Conservation (phyloP, 37 sponge, comb jelly and placozoan species). For the Axinella damicornis region DNA sequence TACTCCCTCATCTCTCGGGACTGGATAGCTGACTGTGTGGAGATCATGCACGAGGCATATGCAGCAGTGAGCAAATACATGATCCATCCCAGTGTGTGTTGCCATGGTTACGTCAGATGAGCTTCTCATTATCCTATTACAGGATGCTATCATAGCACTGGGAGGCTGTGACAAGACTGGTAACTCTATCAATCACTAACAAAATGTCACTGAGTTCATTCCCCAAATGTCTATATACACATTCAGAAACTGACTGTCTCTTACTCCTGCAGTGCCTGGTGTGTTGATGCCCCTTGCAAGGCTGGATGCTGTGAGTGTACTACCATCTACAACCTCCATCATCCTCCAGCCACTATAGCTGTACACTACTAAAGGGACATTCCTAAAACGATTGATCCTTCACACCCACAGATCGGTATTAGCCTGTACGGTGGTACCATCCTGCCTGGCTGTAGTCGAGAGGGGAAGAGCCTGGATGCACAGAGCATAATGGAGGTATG, state of each 20-base stretch:
- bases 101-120: neutral
- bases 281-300: constrained; percentile 81
- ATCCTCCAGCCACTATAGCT: no score
- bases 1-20: constrained; percentile 84
- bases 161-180: constrained; percentile 86
- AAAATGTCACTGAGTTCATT: neutral
- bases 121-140: neutral
- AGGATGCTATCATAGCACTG: constrained; percentile 75
- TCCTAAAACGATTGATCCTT: no score
- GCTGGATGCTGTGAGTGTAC: constrained; percentile 72
- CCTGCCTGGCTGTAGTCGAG: constrained; percentile 55
- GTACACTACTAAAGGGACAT: no score
- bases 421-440: constrained; percentile 81
- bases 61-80: constrained; percentile 48
- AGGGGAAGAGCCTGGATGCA: constrained; percentile 52
- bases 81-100: neutral
- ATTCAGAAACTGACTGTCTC: no score
- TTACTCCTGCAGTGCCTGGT: constrained; percentile 66
- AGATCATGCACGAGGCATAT: constrained; percentile 82
- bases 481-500: constrained; percentile 76
- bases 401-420: constrained; percentile 38
- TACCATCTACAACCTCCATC: no score
- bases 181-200: neutral
- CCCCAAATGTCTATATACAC: no score
- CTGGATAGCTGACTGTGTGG: constrained; percentile 82